These are phyloP conservation scores for Dreissena rostriformis DNA, from an alignment of 1,140 invertebrate genomes.

Conservation along the genomic window DNA sequence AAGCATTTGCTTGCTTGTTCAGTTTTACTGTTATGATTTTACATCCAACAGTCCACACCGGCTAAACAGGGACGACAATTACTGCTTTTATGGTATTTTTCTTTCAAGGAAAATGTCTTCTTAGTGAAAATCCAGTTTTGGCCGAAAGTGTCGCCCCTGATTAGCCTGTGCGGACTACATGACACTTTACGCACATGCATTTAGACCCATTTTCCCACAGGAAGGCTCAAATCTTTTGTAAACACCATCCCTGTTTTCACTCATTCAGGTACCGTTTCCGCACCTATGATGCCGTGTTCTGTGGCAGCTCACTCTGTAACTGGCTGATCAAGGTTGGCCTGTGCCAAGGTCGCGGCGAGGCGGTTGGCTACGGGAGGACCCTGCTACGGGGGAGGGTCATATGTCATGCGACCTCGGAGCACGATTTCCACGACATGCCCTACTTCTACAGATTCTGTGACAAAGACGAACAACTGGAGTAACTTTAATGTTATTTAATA, in stretches of 20 bases:
- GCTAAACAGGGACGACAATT: too few relatives aligned
- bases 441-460: constrained; percentile 81
- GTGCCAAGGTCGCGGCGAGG: constrained; percentile 88
- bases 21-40: too few relatives aligned
- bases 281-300: constrained; percentile 89
- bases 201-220: too few relatives aligned
- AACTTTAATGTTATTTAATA: constrained; percentile 5
- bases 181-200: too few relatives aligned
- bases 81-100: too few relatives aligned
- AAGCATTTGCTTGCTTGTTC: too few relatives aligned
- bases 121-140: too few relatives aligned
- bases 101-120: too few relatives aligned
- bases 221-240: not conserved
- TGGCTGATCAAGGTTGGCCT: constrained; percentile 93
- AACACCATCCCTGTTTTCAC: not conserved
- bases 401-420: constrained; percentile 89
- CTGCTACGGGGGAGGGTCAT: constrained; percentile 92
- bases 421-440: constrained; percentile 87
- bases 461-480: constrained; percentile 44
- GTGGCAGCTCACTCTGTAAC: constrained; percentile 90
- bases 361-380: constrained; percentile 90
- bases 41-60: too few relatives aligned
- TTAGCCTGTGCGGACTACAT: too few relatives aligned
- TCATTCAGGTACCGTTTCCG: constrained; percentile 67
- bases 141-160: too few relatives aligned